A percentile compares a stretch with the other conserved stretches of the same genome.
These are phyloP conservation scores for Drosophila kanapiae DNA, from an alignment of 1,140 invertebrate species.

Conservation along the genomic window DNA sequence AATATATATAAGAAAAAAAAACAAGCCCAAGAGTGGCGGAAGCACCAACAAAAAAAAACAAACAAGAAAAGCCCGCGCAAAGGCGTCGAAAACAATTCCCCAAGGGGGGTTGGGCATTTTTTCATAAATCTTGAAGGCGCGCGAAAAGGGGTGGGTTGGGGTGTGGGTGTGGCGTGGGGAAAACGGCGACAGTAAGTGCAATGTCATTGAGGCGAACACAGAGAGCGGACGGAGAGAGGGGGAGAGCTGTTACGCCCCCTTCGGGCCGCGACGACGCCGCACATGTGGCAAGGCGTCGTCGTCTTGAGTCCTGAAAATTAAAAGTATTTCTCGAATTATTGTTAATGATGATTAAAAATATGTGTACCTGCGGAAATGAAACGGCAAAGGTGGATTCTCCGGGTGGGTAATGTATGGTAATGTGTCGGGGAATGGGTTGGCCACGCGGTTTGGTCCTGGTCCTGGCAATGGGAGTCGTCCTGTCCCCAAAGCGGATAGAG, in stretches of 20 bases:
- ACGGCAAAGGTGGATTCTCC: constrained; percentile 30
- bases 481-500: constrained; percentile 21
- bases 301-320: constrained; percentile 75
- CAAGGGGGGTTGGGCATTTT: constrained; percentile 44
- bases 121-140: constrained; percentile 75
- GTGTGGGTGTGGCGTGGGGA: constrained; percentile 7
- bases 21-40: constrained; percentile 21
- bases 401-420: constrained; percentile 13
- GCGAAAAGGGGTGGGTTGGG: constrained; percentile 14
- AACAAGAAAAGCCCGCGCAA: constrained; percentile 33
- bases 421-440: constrained; percentile 6
- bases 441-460: not conserved
- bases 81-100: constrained; percentile 63
- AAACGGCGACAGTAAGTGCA: constrained; percentile 68
- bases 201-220: constrained; percentile 74
- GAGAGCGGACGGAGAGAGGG: constrained; percentile 15
- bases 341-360: constrained; percentile 85
- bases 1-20: constrained; percentile 5
- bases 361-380: constrained; percentile 71
- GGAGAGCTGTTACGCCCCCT: constrained; percentile 15
- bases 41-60: constrained; percentile 5
- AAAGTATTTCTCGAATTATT: constrained; percentile 85
- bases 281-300: constrained; percentile 27
- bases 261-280: constrained; percentile 20
- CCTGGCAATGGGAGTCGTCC: not conserved